Evolutionary conservation across 1,140 invertebrate genomes (phyloP).

Genomic region (Andricus grossulariae): DNA sequence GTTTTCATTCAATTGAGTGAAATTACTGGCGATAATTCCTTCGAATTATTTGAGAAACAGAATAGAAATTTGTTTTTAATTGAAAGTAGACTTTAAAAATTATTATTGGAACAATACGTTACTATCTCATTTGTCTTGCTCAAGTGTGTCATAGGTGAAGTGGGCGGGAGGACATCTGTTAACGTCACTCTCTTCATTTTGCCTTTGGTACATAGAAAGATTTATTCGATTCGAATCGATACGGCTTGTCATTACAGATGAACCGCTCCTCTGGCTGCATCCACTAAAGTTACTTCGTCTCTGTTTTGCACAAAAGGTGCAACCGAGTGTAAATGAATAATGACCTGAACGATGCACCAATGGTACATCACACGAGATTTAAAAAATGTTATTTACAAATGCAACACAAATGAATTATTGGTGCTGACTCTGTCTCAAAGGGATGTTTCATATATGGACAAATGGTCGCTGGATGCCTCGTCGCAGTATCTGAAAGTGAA

Average conservation of each 20-base stretch:
- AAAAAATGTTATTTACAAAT: conserved; percentile 25
- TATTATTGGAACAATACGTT: not conserved
- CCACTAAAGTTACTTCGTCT: not conserved
- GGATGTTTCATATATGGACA: not conserved
- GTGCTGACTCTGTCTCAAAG: not conserved
- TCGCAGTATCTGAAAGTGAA: not conserved
- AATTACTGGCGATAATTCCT: too few relatives aligned
- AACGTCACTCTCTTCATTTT: not conserved
- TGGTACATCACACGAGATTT: not conserved
- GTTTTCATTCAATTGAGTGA: too few relatives aligned
- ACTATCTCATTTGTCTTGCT: conserved; percentile 4
- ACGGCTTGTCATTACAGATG: too few relatives aligned
- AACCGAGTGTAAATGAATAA: conserved; percentile 29
- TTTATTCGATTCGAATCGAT: conserved; percentile 20
- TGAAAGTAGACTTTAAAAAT: not conserved
- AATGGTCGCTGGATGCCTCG: not conserved
- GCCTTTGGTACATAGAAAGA: not conserved
- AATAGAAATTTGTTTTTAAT: not conserved
- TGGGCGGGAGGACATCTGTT: conserved; percentile 10
- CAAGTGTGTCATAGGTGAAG: not conserved
- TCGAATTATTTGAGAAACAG: too few relatives aligned
- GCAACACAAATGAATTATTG: conserved; percentile 13
- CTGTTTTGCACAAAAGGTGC: conserved; percentile 20
- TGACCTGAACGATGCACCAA: conserved; percentile 11
- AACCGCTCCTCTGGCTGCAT: not conserved